phyloP scores from a whole-genome alignment of 1,140 invertebrate species.

The Acromyrmex heyeri region DNA sequence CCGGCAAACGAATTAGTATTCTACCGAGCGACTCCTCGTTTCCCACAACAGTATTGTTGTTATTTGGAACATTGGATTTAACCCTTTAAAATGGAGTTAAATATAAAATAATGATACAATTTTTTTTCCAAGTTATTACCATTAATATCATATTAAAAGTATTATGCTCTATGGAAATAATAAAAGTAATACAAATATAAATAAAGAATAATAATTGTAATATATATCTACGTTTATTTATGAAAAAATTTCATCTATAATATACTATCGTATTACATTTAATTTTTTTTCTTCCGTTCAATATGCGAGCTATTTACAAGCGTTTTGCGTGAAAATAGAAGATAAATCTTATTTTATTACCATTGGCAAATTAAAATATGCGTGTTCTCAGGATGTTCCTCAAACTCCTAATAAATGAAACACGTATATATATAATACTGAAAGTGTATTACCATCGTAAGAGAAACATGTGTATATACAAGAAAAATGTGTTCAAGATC shows the following conservation, averaged over 20 bases:
- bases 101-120: not conserved
- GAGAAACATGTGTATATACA: not conserved
- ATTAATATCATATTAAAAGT: not conserved
- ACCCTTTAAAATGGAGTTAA: not conserved
- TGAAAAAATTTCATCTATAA: not conserved
- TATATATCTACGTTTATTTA: not conserved
- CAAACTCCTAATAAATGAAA: not conserved
- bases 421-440: not conserved
- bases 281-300: not conserved
- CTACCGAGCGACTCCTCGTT: conserved; percentile 39
- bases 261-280: not conserved
- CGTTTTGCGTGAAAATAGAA: not conserved
- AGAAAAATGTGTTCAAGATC: not conserved
- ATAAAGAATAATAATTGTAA: not conserved
- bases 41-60: conserved; percentile 1
- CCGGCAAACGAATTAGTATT: conserved; percentile 70
- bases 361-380: conserved; percentile 28
- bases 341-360: conserved; percentile 11
- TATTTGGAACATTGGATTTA: conserved; percentile 6
- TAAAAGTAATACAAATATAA: not conserved
- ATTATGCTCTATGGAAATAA: not conserved
- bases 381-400: not conserved
- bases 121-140: not conserved
- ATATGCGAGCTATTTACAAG: not conserved
- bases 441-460: not conserved